A percentile compares a stretch with the other conserved stretches of the same genome.
These are phyloP conservation scores for Drosophila ogumai DNA, from an alignment of 1,140 invertebrate species.

Conservation along the genomic window DNA sequence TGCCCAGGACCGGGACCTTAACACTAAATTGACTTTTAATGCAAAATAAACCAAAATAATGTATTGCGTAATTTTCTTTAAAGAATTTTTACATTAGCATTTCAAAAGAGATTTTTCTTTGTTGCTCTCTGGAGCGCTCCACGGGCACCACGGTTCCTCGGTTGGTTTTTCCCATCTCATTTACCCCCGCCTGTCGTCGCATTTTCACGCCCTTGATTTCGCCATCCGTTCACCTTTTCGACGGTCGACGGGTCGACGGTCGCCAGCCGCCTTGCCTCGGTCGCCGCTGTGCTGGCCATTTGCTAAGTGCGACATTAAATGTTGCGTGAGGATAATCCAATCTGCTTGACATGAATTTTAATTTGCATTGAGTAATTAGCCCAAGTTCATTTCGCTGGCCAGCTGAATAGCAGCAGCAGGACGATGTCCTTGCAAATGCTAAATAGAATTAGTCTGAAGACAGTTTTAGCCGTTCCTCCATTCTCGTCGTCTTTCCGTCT, in stretches of 20 bases:
- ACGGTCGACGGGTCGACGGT: not conserved
- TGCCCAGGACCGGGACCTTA: slow-evolving; percentile 49
- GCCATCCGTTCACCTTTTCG: slow-evolving; percentile 33
- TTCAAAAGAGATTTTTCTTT: slow-evolving; percentile 79
- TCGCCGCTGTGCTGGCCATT: slow-evolving; percentile 35
- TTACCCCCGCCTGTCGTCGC: slow-evolving; percentile 21
- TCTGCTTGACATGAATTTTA: slow-evolving; percentile 83
- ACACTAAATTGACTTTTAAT: slow-evolving; percentile 84
- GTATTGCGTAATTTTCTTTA: slow-evolving; percentile 84
- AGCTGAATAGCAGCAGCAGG: slow-evolving; percentile 22
- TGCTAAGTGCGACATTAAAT: slow-evolving; percentile 81
- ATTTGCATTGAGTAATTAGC: slow-evolving; percentile 83
- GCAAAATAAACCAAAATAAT: slow-evolving; percentile 84
- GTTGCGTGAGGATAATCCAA: slow-evolving; percentile 83
- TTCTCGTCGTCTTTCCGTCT: slow-evolving; percentile 1
- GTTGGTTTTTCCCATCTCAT: slow-evolving; percentile 44
- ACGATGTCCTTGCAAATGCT: slow-evolving; percentile 65
- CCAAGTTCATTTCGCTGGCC: slow-evolving; percentile 76
- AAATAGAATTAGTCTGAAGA: slow-evolving; percentile 74
- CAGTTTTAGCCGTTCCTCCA: slow-evolving; percentile 43
- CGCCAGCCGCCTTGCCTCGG: not conserved
- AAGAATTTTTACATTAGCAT: slow-evolving; percentile 83
- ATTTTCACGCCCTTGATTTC: slow-evolving; percentile 63
- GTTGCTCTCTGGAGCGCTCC: slow-evolving; percentile 54
- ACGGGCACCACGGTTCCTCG: not conserved